Evolutionary conservation across 2,888 invertebrate species (phyloP), one percentile per base, ranked within the genome.

Genomic region (Myopa tessellatipennis): DNA sequence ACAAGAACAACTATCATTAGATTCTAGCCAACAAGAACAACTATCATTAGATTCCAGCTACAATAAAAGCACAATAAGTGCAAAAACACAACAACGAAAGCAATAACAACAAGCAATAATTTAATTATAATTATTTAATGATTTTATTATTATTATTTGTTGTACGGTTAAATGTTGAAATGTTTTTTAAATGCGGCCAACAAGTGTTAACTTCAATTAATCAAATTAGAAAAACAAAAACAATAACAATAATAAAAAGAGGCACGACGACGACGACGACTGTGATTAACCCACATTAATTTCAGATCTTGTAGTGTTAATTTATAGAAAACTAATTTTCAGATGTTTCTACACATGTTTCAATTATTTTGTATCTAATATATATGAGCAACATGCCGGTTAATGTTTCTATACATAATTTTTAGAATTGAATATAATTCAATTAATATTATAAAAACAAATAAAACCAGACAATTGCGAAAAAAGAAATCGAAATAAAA

Each of bases 161-260:
- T 55, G 34, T 10, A 6, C 61, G 61, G 61, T 61, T 61, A 61
- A 18, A 26, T 61, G 61, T 10, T 45, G 10, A 45, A 45, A 10
- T 45, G 10, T 8, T 61, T 52, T 12, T 63, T 73, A 61, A 73
- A 61, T 73, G 45, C 38, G 73, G 73, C 61, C 73, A 73, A 73
- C 73, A 63, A 73, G 73, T 73, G 63, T 63, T 63, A 73, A 73
- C 10, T 73, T 40, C 63, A 73, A 73, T 73, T 61, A 61, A 61
- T 36, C 26, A 26, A 10, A 26, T 69, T 45, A 50, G 12, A 69
- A 69, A 26, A 67, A 40, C 4, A 69, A 52, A 6, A 55, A 69
- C 61, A 61, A 26, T 34, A 61, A 61, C 16, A 34, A 18, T 3
- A 38, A 5, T 7, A 67, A 36, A 67, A 38, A 67, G 8, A 26